Evolutionary conservation across 1,140 invertebrate species (phyloP).

Genomic region (fruit fly (Drosophila melanogaster)): Release_6_plus_ISO1_MT NT_037436.4:12620001-12620500

Average conservation of each 20-base stretch:
- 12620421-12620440: slow-evolving; percentile 95
- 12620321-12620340: slow-evolving; percentile 40
- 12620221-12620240: slow-evolving; percentile 84
- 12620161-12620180: slow-evolving; percentile 22
- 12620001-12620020: slow-evolving; percentile 98
- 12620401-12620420: slow-evolving; percentile 95
- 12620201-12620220: slow-evolving; percentile 70
- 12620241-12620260: slow-evolving; percentile 81
- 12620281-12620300: slow-evolving; percentile 78
- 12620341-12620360: slow-evolving; percentile 56
- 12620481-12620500: slow-evolving; percentile 63
- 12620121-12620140: slow-evolving; percentile 15
- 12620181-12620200: slow-evolving; percentile 40
- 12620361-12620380: slow-evolving; percentile 59
- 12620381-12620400: slow-evolving; percentile 93
- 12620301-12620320: slow-evolving; percentile 54
- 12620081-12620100: slow-evolving; percentile 48
- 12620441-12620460: slow-evolving; percentile 40
- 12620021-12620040: slow-evolving; percentile 98
- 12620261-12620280: slow-evolving; percentile 83
- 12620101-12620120: slow-evolving; percentile 32
- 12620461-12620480: slow-evolving; percentile 46
- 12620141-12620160: slow-evolving; percentile 46
- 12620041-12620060: slow-evolving; percentile 86
- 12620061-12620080: slow-evolving; percentile 78